Evolutionary conservation across 2,797 vertebrate species (phyloP).

Genomic region (Sarcoramphus papa): DNA sequence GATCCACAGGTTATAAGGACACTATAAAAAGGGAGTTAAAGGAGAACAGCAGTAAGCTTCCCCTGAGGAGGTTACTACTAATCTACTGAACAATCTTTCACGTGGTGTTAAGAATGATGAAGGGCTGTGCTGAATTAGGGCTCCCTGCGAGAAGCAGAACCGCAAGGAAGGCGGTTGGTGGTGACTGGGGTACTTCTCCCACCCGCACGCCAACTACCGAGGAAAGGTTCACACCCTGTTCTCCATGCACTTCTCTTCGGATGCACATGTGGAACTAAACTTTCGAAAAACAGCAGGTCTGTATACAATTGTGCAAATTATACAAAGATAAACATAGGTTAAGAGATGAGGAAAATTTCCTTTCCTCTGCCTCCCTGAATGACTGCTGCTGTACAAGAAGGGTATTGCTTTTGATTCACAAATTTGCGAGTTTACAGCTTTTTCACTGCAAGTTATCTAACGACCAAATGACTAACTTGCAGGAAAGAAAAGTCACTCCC

Average conservation of each 20-base stretch:
- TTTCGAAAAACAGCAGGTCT: neutral
- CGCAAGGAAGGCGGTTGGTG: accelerated
- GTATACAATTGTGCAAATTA: neutral
- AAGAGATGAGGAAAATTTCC: neutral
- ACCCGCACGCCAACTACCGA: accelerated
- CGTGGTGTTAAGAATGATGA: accelerated
- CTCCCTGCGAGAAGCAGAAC: neutral
- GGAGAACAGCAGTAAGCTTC: neutral
- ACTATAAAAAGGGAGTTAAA: neutral
- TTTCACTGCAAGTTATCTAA: neutral
- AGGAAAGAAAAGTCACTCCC: neutral
- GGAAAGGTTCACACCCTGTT: neutral
- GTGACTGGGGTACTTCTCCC: neutral
- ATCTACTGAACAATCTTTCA: neutral
- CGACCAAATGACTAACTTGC: neutral
- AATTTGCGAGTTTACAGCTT: neutral
- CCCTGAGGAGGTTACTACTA: neutral
- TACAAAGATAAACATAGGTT: neutral
- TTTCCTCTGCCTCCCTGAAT: neutral
- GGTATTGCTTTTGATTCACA: neutral
- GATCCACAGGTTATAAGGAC: neutral
- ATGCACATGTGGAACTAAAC: accelerated
- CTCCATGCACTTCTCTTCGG: neutral
- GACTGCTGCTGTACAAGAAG: neutral
- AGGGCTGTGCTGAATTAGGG: neutral